Evolutionary conservation across 2,797 vertebrate species (phyloP).

Genomic region (Pachyuromys duprasi): DNA sequence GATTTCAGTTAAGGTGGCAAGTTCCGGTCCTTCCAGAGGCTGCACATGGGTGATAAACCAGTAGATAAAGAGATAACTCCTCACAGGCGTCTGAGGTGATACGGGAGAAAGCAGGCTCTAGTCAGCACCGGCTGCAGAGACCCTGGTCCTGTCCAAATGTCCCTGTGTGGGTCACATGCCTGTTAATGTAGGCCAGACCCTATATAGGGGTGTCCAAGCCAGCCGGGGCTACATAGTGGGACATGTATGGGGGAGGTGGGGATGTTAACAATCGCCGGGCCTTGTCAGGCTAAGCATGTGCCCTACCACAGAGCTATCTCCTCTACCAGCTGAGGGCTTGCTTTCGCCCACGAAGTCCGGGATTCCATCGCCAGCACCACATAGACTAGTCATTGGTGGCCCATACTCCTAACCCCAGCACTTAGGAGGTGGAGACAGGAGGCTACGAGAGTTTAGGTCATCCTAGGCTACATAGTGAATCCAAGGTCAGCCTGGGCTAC

Average conservation of each 20-base stretch:
- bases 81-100: not conserved
- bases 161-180: not conserved
- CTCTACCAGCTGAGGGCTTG: not conserved
- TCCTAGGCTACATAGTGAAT: not conserved
- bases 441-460: not conserved
- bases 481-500: not conserved
- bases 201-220: not conserved
- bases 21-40: not conserved
- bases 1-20: not conserved
- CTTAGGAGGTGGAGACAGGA: not conserved
- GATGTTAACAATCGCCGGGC: not conserved
- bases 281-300: not conserved
- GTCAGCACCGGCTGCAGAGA: not conserved
- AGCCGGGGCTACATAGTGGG: not conserved
- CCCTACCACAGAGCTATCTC: not conserved
- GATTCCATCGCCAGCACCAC: not conserved
- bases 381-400: not conserved
- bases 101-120: not conserved
- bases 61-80: not conserved
- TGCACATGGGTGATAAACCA: not conserved
- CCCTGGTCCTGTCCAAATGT: not conserved
- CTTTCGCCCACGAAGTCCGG: not conserved
- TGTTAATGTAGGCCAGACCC: not conserved
- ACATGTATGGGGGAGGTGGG: not conserved
- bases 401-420: not conserved